Evolutionary conservation across 2,888 invertebrate genomes (phyloP).

Genomic region (Philereme vetulata): DNA sequence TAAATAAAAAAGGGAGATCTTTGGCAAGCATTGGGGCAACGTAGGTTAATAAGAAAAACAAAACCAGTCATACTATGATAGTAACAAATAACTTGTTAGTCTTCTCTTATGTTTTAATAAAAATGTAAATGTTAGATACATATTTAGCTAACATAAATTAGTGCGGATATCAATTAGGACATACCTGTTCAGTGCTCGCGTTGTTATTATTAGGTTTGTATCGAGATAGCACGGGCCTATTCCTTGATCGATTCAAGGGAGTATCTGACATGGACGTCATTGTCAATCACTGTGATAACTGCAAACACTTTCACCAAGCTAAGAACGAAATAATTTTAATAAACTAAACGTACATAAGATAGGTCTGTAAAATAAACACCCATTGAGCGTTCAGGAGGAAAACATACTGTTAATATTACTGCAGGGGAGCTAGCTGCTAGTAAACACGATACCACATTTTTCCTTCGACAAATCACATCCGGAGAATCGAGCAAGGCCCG

Average conservation of each 20-base stretch:
- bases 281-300: slow-evolving; percentile 35
- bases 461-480: slow-evolving; percentile 82
- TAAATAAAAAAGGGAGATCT: too few relatives aligned
- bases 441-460: slow-evolving; percentile 78
- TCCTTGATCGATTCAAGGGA: slow-evolving; percentile 67
- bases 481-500: slow-evolving; percentile 66
- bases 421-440: slow-evolving; percentile 61
- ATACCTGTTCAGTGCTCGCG: slow-evolving; percentile 65
- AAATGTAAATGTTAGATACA: background rate
- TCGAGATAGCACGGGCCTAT: slow-evolving; percentile 73
- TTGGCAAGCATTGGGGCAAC: too few relatives aligned
- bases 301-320: slow-evolving; percentile 36
- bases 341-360: slow-evolving; percentile 23
- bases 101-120: too few relatives aligned
- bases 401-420: slow-evolving; percentile 74
- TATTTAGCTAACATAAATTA: too few relatives aligned
- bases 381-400: slow-evolving; percentile 67
- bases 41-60: too few relatives aligned
- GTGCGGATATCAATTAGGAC: slow-evolving; percentile 24
- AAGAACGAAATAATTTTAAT: slow-evolving; percentile 32
- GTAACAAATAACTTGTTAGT: too few relatives aligned
- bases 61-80: too few relatives aligned
- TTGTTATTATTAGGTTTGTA: slow-evolving; percentile 57
- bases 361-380: slow-evolving; percentile 45
- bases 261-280: slow-evolving; percentile 75